Evolutionary conservation across 2,113 vertebrate genomes (phyloP), one percentile per base, ranked within the genome.

Genomic region (Pongo abelii): DNA sequence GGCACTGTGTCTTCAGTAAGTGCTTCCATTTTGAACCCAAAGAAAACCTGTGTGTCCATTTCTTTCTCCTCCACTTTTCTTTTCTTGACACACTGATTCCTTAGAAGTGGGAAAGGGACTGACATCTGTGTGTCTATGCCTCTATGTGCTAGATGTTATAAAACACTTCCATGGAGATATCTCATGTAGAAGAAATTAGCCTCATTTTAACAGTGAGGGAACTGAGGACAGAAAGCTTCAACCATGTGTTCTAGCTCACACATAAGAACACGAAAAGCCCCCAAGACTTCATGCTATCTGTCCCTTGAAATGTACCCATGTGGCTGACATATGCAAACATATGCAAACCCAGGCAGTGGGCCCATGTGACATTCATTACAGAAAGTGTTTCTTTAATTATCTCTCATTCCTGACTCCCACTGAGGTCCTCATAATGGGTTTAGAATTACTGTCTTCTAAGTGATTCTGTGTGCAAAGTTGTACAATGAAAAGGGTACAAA

Each of bases 321-420:
- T 94, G 84, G 91, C 2, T 78, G 74, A 78, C 93, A 81, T 13
- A 32, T 95, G 94, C 40, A 59, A 59, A 75, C 6, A 38, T 4
- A 40, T 7, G 40, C 8, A 48, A 90, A 79, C 20, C 46, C 14
- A 57, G 40, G 25, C 38, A 12, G 6, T 55, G 79, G 67, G 48
- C 22, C 32, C 4, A 1, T 70, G 75, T 97, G 79, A 92, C 79
- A 50, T 96, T 95, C 80, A 57, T 92, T 84, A 85, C 13, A 40
- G 70, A 89, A 86, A 90, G 74, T 0, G 8, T 93, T 94, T 77
- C 18, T 88, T 92, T 89, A 84, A 85, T 97, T 85, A 52, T 69
- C 32, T 91, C 40, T 96, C 74, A 32, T 94, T 98, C 70, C 43
- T 81, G 30, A 78, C 20, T 87, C 43, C 48, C 61, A 48, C 35